These are phyloP conservation scores for Misgurnus anguillicaudatus DNA, from an alignment of 2,113 vertebrate species.

Conservation along the genomic window DNA sequence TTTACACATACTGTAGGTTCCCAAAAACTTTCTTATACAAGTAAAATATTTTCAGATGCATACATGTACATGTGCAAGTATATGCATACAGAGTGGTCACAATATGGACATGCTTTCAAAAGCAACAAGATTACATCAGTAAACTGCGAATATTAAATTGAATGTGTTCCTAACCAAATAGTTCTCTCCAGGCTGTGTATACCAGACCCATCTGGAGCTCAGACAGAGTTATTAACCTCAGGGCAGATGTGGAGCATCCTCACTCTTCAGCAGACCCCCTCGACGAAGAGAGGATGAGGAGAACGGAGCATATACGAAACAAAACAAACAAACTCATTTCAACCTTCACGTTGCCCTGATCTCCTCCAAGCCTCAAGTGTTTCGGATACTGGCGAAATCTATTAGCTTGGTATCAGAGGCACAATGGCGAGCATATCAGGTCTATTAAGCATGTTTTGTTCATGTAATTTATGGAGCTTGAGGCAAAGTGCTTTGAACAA, in stretches of 20 bases:
- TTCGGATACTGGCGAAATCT: conserved; percentile 68
- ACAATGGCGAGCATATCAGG: conserved; percentile 66
- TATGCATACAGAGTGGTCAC: not conserved
- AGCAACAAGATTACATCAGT: too few relatives aligned
- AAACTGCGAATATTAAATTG: not conserved
- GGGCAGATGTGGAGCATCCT: conserved; percentile 30
- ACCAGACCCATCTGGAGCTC: conserved; percentile 46
- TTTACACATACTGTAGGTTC: too few relatives aligned
- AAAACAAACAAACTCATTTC: conserved; percentile 48
- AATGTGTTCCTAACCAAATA: conserved; percentile 14
- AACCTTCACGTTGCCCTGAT: conserved; percentile 64
- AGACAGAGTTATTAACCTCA: conserved; percentile 49
- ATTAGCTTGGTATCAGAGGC: conserved; percentile 68
- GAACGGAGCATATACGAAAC: conserved; percentile 29
- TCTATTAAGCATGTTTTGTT: conserved; percentile 73
- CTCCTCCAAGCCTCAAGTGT: conserved; percentile 71
- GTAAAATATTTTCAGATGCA: too few relatives aligned
- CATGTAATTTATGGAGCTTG: conserved; percentile 63
- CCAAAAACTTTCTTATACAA: too few relatives aligned
- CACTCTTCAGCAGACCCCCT: conserved; percentile 12
- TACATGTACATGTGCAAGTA: too few relatives aligned
- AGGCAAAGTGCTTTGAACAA: conserved; percentile 65
- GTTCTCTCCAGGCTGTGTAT: conserved; percentile 13
- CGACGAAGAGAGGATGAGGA: conserved; percentile 14
- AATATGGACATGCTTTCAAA: not conserved